phyloP scores from a whole-genome alignment of 1,140 invertebrate genomes.

The Augochlora pura region DNA sequence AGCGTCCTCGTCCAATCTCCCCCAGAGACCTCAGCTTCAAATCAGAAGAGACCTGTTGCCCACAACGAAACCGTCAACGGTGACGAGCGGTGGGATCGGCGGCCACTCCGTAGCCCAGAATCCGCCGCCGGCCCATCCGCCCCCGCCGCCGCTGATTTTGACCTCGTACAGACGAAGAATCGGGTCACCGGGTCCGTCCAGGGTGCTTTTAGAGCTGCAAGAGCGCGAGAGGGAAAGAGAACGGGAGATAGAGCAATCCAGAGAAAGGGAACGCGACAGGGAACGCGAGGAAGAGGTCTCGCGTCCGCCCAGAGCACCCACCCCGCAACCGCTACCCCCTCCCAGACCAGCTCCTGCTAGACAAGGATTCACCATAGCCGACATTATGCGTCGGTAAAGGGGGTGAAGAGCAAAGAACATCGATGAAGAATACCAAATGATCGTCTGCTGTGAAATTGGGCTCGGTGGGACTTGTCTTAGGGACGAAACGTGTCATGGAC shows the following conservation, averaged over 20 bases:
- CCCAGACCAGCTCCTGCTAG: constrained; percentile 73
- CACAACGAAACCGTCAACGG: constrained; percentile 79
- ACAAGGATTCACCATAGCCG: constrained; percentile 79
- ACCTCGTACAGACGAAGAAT: constrained; percentile 76
- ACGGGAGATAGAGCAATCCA: constrained; percentile 64
- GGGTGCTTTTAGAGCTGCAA: constrained; percentile 74
- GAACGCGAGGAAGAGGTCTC: constrained; percentile 71
- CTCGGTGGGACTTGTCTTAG: neutral
- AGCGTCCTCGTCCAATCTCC: constrained; percentile 64
- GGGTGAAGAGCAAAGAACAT: neutral
- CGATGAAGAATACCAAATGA: constrained; percentile 28
- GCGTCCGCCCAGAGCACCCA: constrained; percentile 69
- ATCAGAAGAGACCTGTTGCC: constrained; percentile 87
- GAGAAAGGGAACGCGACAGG: constrained; percentile 66
- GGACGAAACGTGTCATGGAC: neutral
- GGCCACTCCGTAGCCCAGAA: constrained; percentile 76
- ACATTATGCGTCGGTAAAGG: constrained; percentile 78
- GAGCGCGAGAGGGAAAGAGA: constrained; percentile 75
- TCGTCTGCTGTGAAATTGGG: constrained; percentile 17
- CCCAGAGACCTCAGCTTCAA: constrained; percentile 83
- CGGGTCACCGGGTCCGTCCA: constrained; percentile 75
- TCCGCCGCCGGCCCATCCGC: constrained; percentile 78
- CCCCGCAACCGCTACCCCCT: constrained; percentile 78
- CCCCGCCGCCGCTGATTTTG: constrained; percentile 77
- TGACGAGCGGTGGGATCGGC: constrained; percentile 73